A percentile compares a stretch with the other conserved stretches of the same genome.
Conservation (phyloP, 2,797 vertebrate species). For the Helostoma temminkii region DNA sequence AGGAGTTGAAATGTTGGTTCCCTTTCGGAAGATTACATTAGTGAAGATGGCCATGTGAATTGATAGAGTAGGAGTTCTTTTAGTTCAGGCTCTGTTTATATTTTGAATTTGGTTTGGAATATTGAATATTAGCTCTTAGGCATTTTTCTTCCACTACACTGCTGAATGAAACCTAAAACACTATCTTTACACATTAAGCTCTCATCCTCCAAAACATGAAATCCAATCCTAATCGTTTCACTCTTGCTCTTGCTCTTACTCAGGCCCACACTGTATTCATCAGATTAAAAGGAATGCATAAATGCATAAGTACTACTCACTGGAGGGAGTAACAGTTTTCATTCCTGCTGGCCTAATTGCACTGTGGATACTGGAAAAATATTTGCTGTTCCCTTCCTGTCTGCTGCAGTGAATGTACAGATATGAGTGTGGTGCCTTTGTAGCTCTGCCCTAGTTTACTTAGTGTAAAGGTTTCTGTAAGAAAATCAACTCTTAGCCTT, state of each 20-base stretch:
- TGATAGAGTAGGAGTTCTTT: constrained; percentile 17
- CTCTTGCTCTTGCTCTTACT: constrained; percentile 7
- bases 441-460: constrained; percentile 28
- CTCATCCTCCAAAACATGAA: background rate
- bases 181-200: constrained; percentile 2
- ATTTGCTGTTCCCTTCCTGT: constrained; percentile 69
- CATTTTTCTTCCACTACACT: background rate
- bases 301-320: constrained; percentile 30
- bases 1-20: constrained; percentile 3
- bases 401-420: constrained; percentile 46
- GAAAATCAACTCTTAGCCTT: constrained; percentile 52
- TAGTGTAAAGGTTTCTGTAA: constrained; percentile 24
- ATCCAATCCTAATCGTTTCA: constrained; percentile 33
- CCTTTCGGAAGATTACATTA: background rate
- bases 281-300: constrained; percentile 43
- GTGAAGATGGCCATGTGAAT: constrained; percentile 6
- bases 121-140: background rate
- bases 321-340: constrained; percentile 66
- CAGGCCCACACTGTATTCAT: constrained; percentile 22
- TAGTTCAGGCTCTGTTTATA: constrained; percentile 28
- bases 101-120: constrained; percentile 9
- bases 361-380: constrained; percentile 68
- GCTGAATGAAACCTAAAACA: constrained; percentile 13
- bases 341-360: constrained; percentile 76
- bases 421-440: constrained; percentile 44